phyloP scores from a whole-genome alignment of 2,113 vertebrate genomes.

The Nothoprocta perdicaria region DNA sequence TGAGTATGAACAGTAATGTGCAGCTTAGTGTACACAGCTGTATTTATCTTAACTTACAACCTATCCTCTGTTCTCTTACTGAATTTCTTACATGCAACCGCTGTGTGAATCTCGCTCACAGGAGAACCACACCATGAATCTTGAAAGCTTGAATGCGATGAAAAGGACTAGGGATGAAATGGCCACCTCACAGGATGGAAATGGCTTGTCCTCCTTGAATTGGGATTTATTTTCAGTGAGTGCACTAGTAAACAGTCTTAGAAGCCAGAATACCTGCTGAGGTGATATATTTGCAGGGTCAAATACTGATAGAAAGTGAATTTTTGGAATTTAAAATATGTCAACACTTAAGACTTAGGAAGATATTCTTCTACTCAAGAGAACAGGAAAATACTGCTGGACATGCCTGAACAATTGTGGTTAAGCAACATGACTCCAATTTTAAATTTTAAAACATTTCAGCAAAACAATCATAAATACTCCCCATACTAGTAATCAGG shows the following conservation, averaged over 20 bases:
- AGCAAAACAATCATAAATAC: neutral
- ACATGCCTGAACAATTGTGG: fast-evolving
- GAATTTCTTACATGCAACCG: neutral
- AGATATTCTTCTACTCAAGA: neutral
- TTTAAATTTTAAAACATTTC: neutral
- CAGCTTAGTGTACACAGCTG: conserved; percentile 1
- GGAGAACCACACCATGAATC: neutral
- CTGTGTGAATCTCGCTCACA: neutral
- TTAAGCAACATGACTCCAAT: neutral
- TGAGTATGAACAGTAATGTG: neutral
- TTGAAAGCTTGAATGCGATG: neutral
- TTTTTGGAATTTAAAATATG: neutral
- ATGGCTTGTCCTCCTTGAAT: conserved; percentile 12
- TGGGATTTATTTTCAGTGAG: conserved; percentile 11
- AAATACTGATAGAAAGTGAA: neutral
- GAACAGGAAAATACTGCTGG: neutral
- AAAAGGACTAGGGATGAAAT: neutral
- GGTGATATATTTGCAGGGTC: neutral
- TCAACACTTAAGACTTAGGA: neutral
- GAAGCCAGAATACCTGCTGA: conserved; percentile 1
- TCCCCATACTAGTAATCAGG: neutral
- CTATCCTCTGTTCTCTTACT: neutral
- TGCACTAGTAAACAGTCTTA: neutral
- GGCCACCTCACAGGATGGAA: neutral
- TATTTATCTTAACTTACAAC: neutral